Percentiles rank a stretch among this genome's conserved stretches.
Conservation (phyloP, 2,888 invertebrate genomes). For the Phyto melanocephala region DNA sequence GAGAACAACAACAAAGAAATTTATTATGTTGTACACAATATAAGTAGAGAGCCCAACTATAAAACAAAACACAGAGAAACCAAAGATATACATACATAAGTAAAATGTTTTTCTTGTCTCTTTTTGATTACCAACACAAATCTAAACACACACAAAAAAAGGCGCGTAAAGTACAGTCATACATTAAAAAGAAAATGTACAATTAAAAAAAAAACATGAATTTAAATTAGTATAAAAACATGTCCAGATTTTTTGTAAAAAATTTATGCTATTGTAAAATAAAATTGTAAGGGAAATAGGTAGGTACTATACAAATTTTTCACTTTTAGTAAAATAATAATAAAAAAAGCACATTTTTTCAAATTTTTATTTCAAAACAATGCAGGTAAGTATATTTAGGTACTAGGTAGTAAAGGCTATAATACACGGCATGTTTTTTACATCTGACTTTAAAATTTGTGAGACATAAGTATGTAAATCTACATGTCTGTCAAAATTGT, state of each 20-base stretch:
- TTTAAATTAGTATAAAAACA: not conserved
- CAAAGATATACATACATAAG: slow-evolving; percentile 40
- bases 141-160: slow-evolving; percentile 64
- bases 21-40: slow-evolving; percentile 25
- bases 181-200: slow-evolving; percentile 61
- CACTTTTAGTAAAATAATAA: no score
- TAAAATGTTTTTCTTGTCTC: slow-evolving; percentile 46
- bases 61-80: slow-evolving; percentile 41
- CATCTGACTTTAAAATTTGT: no score
- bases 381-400: no score
- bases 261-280: no score
- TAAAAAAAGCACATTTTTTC: no score
- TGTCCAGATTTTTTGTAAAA: not conserved
- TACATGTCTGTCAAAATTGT: no score
- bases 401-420: no score
- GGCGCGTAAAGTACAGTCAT: slow-evolving; percentile 67
- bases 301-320: no score
- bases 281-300: no score
- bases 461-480: no score
- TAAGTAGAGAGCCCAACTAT: slow-evolving; percentile 33
- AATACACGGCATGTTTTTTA: no score
- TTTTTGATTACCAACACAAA: slow-evolving; percentile 53
- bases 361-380: no score
- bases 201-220: slow-evolving; percentile 14
- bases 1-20: slow-evolving; percentile 32